These are phyloP conservation scores for Mythimna vitellina DNA, from an alignment of 2,888 invertebrate species.

Conservation along the genomic window DNA sequence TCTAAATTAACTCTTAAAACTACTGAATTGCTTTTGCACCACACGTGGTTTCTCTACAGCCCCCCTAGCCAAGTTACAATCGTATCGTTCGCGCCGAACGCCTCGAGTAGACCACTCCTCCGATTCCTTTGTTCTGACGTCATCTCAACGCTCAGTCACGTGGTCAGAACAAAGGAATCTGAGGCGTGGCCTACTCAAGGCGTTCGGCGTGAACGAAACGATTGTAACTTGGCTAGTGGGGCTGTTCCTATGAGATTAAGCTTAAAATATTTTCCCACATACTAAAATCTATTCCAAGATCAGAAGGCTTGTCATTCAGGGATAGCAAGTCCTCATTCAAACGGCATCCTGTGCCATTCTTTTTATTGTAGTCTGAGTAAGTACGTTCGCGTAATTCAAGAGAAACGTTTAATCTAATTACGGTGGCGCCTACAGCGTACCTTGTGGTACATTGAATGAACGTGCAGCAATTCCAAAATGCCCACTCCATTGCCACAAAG, in stretches of 20 bases:
- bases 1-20: background rate
- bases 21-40: background rate
- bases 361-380: conserved; percentile 65
- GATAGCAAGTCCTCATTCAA: conserved; percentile 47
- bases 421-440: conserved; percentile 66
- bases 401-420: conserved; percentile 74
- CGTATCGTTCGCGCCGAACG: no score
- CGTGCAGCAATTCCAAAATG: conserved; percentile 69
- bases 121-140: no score
- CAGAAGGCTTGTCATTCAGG: conserved; percentile 50
- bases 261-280: conserved; percentile 27
- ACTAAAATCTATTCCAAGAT: conserved; percentile 30
- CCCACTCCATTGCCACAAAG: conserved; percentile 43
- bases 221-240: no score
- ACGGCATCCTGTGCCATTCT: conserved; percentile 59
- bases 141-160: no score
- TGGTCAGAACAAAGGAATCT: no score
- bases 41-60: background rate
- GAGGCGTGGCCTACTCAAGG: no score
- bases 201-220: no score
- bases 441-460: conserved; percentile 56
- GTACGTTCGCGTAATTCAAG: conserved; percentile 63
- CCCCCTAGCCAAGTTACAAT: no score
- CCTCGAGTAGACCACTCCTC: no score
- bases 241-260: no score